phyloP scores from a whole-genome alignment of 2,888 invertebrate genomes.

The Apodemia hepburni region DNA sequence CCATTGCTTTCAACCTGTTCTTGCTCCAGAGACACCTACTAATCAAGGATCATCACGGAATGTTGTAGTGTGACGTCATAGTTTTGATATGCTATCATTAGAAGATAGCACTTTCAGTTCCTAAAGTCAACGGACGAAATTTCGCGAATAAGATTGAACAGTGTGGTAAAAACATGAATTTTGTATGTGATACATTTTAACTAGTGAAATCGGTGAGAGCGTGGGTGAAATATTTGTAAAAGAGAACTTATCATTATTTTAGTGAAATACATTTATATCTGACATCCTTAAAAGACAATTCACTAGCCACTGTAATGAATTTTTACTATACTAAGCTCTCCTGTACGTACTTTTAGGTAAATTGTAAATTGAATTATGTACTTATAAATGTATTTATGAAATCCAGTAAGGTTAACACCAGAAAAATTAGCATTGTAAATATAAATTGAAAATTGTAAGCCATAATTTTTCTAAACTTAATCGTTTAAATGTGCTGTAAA shows the following conservation, averaged over 20 bases:
- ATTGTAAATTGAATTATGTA: conserved; percentile 71
- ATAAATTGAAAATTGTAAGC: conserved; percentile 60
- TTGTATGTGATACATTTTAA: conserved; percentile 42
- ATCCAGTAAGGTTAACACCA: conserved; percentile 79
- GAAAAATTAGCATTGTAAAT: conserved; percentile 73
- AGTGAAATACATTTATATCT: conserved; percentile 39
- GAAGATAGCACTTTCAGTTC: conserved; percentile 79
- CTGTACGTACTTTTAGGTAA: conserved; percentile 61
- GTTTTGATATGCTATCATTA: conserved; percentile 78
- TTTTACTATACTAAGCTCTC: conserved; percentile 47
- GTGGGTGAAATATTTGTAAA: conserved; percentile 33
- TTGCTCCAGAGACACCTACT: conserved; percentile 71
- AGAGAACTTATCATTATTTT: conserved; percentile 31
- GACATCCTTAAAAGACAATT: conserved; percentile 51
- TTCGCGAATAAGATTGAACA: conserved; percentile 36
- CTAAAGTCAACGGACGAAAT: conserved; percentile 63
- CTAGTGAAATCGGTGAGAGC: conserved; percentile 41
- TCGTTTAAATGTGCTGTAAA: conserved; percentile 67
- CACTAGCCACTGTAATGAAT: conserved; percentile 58
- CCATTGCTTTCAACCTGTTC: conserved; percentile 81
- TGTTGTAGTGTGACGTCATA: conserved; percentile 84
- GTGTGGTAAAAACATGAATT: conserved; percentile 34
- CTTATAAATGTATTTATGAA: conserved; percentile 75
- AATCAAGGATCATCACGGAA: conserved; percentile 68
- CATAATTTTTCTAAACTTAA: conserved; percentile 57